phyloP scores from a whole-genome alignment of 1,140 invertebrate genomes.

The Drosophila melanogaster region DNA sequence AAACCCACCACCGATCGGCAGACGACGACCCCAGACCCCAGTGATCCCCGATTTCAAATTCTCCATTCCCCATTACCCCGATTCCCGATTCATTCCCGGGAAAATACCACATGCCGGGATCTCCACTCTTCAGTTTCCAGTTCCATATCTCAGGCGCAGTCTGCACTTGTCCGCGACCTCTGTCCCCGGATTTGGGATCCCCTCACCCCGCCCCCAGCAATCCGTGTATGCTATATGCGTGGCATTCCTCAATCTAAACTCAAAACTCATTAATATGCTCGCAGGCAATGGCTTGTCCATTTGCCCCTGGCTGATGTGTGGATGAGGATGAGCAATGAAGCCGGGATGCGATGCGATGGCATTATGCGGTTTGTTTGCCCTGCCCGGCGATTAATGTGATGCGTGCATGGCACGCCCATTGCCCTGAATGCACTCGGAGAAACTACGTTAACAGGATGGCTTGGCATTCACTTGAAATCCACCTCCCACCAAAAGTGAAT shows the following conservation, averaged over 20 bases:
- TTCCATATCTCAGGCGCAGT: constrained; percentile 26
- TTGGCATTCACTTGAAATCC: background rate
- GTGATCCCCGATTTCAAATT: constrained; percentile 5
- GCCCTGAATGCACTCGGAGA: constrained; percentile 9
- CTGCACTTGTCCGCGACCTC: constrained; percentile 55
- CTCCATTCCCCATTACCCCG: background rate
- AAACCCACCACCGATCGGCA: constrained; percentile 27
- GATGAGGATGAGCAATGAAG: constrained; percentile 34
- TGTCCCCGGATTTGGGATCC: constrained; percentile 5
- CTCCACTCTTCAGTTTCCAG: constrained; percentile 1
- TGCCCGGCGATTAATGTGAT: constrained; percentile 68
- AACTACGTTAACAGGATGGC: background rate
- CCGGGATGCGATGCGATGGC: constrained; percentile 34
- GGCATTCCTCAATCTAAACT: constrained; percentile 70
- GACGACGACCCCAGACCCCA: constrained; percentile 25
- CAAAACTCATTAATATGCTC: constrained; percentile 79
- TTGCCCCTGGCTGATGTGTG: constrained; percentile 28
- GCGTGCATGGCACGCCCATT: constrained; percentile 49
- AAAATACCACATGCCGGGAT: constrained; percentile 47
- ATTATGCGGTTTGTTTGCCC: constrained; percentile 51
- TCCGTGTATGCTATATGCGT: constrained; percentile 37
- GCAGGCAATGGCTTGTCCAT: constrained; percentile 33
- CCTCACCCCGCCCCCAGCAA: too few relatives aligned
- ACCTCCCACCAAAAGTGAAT: background rate
- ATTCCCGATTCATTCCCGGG: background rate